Base-by-base conservation (phyloP, 1,140 invertebrate genomes). In the Elysia chlorotica region DNA sequence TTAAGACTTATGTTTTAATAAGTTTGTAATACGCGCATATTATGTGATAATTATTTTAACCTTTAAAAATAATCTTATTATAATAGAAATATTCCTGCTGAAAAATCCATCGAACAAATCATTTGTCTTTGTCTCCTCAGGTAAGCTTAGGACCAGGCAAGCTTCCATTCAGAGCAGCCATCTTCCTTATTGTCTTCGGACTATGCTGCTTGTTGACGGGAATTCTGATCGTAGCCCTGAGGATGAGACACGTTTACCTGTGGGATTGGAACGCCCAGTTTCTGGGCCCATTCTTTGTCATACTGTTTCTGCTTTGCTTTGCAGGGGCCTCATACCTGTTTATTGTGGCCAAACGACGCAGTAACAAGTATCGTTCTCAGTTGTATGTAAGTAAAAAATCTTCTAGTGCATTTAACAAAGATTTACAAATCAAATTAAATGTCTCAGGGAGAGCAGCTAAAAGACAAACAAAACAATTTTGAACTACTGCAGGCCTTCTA, bases 191-290 rank as follows among this genome's bases (percentile, higher is more conserved):
- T 31, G 33, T 80, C 19, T 76, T 78, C 30, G 79, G 78, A 5
- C 28, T 81, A 21, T 38, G 73, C 14, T 72, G 74, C 61, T 62
- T 80, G 21, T 66, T 83, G 5, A 72, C 81, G 19, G 83, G 83
- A 23, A 74, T 82, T 38, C 59, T 84, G 31, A 65, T 85, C 21
- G 76, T 85, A 1, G 76, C 78, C 25, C 72, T 85, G 14, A 75
- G 83, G 33, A 76, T 78, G 70, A 67, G 79, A 23, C 81, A 84
- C 79, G 81, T 85, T 4, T 85, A 85, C 74, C 78, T 85, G 23
- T 76, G 80, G 56, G 75, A 76, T 31, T 83, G 81, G 79, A 69
- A 79, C 23, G 76, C 75, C 38, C 80, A 83, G 68, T 85, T 85
- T 69, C 38, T 83, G 1, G 83, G 83, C 19, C 83, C 83, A 30